Percentiles rank a stretch among this genome's conserved stretches.
These are phyloP conservation scores for Acronicta aceris DNA, from an alignment of 2,888 invertebrate genomes.

Conservation along the genomic window DNA sequence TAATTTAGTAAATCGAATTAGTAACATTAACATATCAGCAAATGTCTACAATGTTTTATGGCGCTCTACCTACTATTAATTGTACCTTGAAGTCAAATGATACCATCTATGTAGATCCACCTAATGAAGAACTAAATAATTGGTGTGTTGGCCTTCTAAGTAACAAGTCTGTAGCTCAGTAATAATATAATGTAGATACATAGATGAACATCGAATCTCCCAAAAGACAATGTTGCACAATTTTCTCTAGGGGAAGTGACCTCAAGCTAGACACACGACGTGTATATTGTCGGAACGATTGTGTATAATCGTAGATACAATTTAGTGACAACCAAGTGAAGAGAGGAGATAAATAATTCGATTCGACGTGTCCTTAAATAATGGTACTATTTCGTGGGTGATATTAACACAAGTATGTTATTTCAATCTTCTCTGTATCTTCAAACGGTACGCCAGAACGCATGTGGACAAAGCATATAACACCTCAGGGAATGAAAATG, in stretches of 20 bases:
- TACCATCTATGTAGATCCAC: conserved; percentile 27
- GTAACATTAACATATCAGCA: conserved; percentile 3
- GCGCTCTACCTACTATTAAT: conserved; percentile 16
- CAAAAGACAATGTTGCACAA: too few species aligned
- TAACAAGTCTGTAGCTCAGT: conserved; percentile 7
- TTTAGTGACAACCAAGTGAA: too few species aligned
- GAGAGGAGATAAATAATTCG: too few species aligned
- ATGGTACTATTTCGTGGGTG: too few species aligned
- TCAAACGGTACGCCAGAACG: background rate
- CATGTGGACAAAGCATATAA: background rate
- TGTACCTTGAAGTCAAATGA: conserved; percentile 23
- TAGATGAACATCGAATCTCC: too few species aligned
- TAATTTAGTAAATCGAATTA: conserved; percentile 20
- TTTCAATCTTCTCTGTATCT: background rate
- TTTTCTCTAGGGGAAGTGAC: too few species aligned
- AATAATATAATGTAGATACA: too few species aligned
- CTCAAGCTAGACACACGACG: too few species aligned
- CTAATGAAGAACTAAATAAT: conserved; percentile 40
- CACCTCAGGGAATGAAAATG: conserved; percentile 9
- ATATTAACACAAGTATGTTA: too few species aligned
- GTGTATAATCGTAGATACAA: too few species aligned
- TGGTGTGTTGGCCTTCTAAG: conserved; percentile 33
- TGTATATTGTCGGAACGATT: too few species aligned
- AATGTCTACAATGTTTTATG: background rate
- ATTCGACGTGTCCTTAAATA: too few species aligned